Base-by-base conservation (phyloP, 2,113 vertebrate genomes). In the Apeltes quadracus region DNA sequence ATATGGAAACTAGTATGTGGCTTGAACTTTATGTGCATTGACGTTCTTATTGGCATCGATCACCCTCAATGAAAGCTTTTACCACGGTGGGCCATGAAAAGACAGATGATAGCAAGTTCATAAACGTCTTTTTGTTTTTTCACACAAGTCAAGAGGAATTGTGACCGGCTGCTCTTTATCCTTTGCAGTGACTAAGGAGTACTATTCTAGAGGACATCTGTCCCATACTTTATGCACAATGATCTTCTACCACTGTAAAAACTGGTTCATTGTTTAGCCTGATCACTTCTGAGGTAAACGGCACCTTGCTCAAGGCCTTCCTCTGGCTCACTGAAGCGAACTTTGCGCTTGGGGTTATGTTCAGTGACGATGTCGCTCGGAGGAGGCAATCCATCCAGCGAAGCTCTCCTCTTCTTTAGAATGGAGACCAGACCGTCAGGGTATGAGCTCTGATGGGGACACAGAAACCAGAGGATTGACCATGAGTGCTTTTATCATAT, bases 341-440 rank as follows among this genome's bases (percentile, higher is more conserved):
- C 98, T 94, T 96, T 97, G 81, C 96, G 95, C 72, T 95, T 97
- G 36, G 94, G 85, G 57, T 22, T 85, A 53, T 93, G 88, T 78
- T 92, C 96, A 22, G 86, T 90, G 7, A 82, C 83, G n/a, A 6
- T 41, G n/a, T 36, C 57, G 48, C 38, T 69, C 62, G 90, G 69
- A 48, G 94, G 89, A 85, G 75, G 59, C 36, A 92, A 91, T 65
- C 94, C 93, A 56, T 94, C 93, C 65, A 90, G 69, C 5, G 93
- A 93, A 3, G 85, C 92, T 89, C 95, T 94, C 87, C 96, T 97
- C 89, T 95, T 96, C 93, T 99, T 99, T 74, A 99, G 86, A 69
- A 99, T 99, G 65, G 98, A 99, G 36, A 99, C 96, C 83, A 99
- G 84, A 1, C 97, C 96, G 65, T 96, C 94, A 0, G 95, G 89